A percentile compares a stretch with the other conserved stretches of the same genome.
phyloP scores from a whole-genome alignment of 2,888 invertebrate species.

The Cataglyphis altisquamis region DNA sequence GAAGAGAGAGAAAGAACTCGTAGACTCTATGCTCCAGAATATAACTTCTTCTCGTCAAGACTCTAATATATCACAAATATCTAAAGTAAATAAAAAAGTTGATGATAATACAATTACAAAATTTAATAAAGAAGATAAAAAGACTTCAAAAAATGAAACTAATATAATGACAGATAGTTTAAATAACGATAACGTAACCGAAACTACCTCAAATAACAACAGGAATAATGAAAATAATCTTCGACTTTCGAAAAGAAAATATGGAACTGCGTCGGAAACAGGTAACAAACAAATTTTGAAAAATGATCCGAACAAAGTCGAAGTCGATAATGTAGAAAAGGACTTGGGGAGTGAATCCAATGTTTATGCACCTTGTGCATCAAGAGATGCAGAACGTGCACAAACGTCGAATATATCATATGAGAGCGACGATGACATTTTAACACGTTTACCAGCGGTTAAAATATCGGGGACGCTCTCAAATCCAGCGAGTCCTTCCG shows the following conservation, averaged over 20 bases:
- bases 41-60: neutral
- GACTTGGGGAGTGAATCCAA: neutral
- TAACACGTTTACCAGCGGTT: conserved; percentile 78
- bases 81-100: neutral
- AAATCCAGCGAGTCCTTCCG: conserved; percentile 70
- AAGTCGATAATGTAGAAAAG: neutral
- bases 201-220: neutral
- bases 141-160: neutral
- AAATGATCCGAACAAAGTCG: neutral
- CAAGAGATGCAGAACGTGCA: neutral
- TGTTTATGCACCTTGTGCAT: neutral
- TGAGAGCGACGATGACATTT: conserved; percentile 73
- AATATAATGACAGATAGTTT: neutral
- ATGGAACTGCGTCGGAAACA: neutral
- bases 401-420: neutral
- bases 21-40: neutral
- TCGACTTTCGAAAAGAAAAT: neutral
- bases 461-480: conserved; percentile 76
- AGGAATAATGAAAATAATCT: neutral
- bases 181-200: conserved; percentile 4
- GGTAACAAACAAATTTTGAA: neutral
- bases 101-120: neutral
- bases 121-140: neutral
- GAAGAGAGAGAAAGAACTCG: neutral
- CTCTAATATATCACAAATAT: neutral